A percentile compares a stretch with the other conserved stretches of the same genome.
Conservation (phyloP, 2,888 invertebrate genomes). For the Dioctria linearis region DNA sequence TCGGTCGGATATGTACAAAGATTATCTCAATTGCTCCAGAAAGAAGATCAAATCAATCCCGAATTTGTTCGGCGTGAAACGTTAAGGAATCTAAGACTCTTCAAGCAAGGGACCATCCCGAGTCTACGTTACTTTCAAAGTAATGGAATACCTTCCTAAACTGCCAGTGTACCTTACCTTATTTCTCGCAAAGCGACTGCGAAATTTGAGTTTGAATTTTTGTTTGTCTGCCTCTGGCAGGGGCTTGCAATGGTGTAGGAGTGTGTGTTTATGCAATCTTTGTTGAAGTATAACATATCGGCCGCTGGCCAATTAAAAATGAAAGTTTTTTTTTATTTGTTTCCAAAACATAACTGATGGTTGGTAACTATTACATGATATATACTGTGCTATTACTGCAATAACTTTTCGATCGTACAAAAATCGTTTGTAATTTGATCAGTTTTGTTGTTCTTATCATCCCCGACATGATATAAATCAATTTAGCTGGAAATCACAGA, state of each 20-base stretch:
- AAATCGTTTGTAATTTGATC: background rate
- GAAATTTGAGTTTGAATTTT: constrained; percentile 2
- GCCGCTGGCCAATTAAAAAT: constrained; percentile 20
- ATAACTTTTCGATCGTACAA: background rate
- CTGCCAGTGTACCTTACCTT: constrained; percentile 33
- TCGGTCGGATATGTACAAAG: constrained; percentile 99
- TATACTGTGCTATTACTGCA: too few species aligned
- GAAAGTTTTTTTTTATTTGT: constrained; percentile 7
- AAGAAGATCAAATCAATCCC: constrained; percentile 87
- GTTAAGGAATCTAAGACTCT: constrained; percentile 63
- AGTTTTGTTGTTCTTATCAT: background rate
- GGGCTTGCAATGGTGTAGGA: constrained; percentile 1
- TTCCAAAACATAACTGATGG: constrained; percentile 3
- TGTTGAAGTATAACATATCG: constrained; percentile 40
- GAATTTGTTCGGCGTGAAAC: constrained; percentile 71
- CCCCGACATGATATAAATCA: background rate
- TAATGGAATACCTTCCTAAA: constrained; percentile 21
- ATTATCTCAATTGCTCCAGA: constrained; percentile 94
- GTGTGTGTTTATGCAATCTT: background rate
- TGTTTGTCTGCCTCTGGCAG: constrained; percentile 2
- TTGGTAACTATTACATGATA: too few species aligned
- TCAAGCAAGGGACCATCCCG: background rate
- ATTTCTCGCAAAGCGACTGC: background rate
- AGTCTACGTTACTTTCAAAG: background rate
- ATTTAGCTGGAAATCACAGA: background rate